phyloP scores from a whole-genome alignment of 2,888 invertebrate genomes.

The Penaeus monodon region DNA sequence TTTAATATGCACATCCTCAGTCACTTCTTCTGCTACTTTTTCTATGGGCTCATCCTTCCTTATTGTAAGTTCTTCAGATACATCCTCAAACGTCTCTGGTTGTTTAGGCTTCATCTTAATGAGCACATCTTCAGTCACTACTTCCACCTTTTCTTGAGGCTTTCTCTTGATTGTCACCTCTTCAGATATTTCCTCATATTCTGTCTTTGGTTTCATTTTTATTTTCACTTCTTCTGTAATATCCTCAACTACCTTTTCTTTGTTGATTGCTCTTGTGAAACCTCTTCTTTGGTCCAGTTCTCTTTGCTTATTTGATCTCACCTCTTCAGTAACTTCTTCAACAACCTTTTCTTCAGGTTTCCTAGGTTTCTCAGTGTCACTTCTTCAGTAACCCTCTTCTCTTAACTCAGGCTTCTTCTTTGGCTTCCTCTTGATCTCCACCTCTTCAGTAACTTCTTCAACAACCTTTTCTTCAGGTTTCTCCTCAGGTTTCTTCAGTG shows the following conservation, averaged over 20 bases:
- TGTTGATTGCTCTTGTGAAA: constrained; percentile 65
- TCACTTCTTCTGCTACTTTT: constrained; percentile 74
- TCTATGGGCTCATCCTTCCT: constrained; percentile 65
- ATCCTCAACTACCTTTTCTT: constrained; percentile 52
- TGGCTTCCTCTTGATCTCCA: constrained; percentile 71
- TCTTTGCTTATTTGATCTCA: constrained; percentile 55
- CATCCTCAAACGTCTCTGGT: constrained; percentile 57
- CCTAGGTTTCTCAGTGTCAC: constrained; percentile 76
- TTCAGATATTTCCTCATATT: constrained; percentile 37
- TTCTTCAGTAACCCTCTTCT: constrained; percentile 73
- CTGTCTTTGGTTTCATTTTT: constrained; percentile 67
- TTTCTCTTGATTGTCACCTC: constrained; percentile 47
- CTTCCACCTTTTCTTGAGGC: constrained; percentile 54
- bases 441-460: constrained; percentile 74
- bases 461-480: constrained; percentile 66
- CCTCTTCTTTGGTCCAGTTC: constrained; percentile 54
- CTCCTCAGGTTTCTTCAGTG: constrained; percentile 64
- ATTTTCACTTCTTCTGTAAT: constrained; percentile 62
- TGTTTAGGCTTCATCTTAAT: constrained; percentile 57
- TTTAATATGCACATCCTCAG: constrained; percentile 69
- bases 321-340: constrained; percentile 66
- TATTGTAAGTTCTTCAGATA: constrained; percentile 65
- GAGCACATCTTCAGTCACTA: constrained; percentile 67
- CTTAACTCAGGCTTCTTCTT: constrained; percentile 70
- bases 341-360: constrained; percentile 68